Evolutionary conservation across 2,113 vertebrate species (phyloP).

Genomic region (Lipophrys pholis): DNA sequence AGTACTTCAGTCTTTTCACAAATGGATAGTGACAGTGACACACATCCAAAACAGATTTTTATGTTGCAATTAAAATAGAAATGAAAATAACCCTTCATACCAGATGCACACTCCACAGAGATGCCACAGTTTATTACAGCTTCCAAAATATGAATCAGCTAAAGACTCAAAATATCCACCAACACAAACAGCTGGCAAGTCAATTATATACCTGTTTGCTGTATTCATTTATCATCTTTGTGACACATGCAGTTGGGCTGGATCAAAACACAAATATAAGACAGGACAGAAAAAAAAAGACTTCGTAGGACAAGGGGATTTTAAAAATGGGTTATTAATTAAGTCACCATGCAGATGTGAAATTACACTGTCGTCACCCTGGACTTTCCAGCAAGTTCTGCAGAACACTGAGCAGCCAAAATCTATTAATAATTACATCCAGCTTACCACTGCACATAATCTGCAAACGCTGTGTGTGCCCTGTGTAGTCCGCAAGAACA

Average conservation of each 20-base stretch:
- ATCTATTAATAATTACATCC: constrained; percentile 75
- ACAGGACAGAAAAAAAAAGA: not conserved
- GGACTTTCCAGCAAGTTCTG: constrained; percentile 57
- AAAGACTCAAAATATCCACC: not conserved
- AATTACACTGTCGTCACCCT: constrained; percentile 24
- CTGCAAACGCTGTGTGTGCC: constrained; percentile 71
- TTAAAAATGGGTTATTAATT: constrained; percentile 10
- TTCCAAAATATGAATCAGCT: not conserved
- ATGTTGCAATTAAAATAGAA: too few species aligned
- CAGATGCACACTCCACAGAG: too few species aligned
- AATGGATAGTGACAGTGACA: too few species aligned
- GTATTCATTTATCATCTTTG: too few species aligned
- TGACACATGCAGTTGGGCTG: too few species aligned
- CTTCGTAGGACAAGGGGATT: not conserved
- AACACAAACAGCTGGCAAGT: not conserved
- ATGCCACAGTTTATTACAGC: not conserved
- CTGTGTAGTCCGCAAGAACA: constrained; percentile 77
- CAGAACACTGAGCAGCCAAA: constrained; percentile 56
- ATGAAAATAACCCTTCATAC: too few species aligned
- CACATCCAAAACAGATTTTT: too few species aligned
- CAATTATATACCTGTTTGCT: not conserved
- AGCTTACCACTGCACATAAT: constrained; percentile 62
- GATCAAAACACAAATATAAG: not conserved
- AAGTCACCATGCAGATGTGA: constrained; percentile 6
- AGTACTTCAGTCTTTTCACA: too few species aligned